Evolutionary conservation across 2,888 invertebrate genomes (phyloP).

Genomic region (Brachycybe producta): DNA sequence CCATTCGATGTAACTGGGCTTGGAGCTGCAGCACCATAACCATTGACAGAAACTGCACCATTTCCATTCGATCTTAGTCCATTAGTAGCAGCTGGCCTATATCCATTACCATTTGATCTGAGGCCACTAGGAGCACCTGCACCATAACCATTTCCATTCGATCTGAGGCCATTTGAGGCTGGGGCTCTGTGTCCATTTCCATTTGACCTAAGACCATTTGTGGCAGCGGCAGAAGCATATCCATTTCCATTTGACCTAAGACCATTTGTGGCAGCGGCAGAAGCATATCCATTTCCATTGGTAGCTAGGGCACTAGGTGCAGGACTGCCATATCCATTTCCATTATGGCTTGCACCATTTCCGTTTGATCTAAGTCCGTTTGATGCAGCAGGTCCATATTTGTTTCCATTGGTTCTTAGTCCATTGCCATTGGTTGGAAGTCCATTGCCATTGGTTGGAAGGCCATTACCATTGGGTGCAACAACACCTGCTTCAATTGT

Average conservation of each 20-base stretch:
- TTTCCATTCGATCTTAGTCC: conserved; percentile 10
- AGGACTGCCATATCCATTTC: conserved; percentile 10
- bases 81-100: background rate
- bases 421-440: background rate
- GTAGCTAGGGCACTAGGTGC: background rate
- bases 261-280: conserved; percentile 1
- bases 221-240: background rate
- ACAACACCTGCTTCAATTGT: too few relatives aligned
- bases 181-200: background rate
- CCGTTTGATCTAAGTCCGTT: conserved; percentile 10
- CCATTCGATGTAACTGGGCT: background rate
- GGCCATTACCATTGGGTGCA: too few relatives aligned
- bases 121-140: background rate
- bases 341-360: conserved; percentile 6
- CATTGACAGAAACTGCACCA: background rate
- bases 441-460: conserved; percentile 2
- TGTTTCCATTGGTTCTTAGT: background rate
- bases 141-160: conserved; percentile 8
- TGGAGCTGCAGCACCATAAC: conserved; percentile 1
- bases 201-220: background rate
- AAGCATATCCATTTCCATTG: background rate
- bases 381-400: background rate
- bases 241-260: conserved; percentile 5
- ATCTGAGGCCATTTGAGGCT: conserved; percentile 4
- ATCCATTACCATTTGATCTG: background rate